These are phyloP conservation scores for Thymelicus acteon DNA, from an alignment of 2,888 invertebrate genomes.

Conservation along the genomic window DNA sequence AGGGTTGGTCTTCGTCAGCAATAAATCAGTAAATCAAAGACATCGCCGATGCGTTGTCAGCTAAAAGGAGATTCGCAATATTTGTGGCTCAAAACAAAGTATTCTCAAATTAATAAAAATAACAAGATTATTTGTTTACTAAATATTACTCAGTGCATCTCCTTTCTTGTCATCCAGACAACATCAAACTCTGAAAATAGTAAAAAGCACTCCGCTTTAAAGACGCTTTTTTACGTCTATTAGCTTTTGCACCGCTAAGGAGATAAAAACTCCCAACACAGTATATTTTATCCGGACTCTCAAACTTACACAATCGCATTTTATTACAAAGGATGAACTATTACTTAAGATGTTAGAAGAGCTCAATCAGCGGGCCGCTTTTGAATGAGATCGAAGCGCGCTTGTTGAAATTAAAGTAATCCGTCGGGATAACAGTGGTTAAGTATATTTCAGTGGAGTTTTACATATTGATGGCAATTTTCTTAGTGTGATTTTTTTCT, in stretches of 20 bases:
- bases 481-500: too few relatives aligned
- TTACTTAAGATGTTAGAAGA: slow-evolving; percentile 22
- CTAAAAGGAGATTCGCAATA: too few relatives aligned
- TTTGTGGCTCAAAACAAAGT: too few relatives aligned
- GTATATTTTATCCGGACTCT: slow-evolving; percentile 32
- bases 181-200: slow-evolving; percentile 10
- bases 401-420: slow-evolving; percentile 1
- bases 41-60: too few relatives aligned
- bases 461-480: background rate
- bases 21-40: too few relatives aligned
- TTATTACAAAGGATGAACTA: slow-evolving; percentile 34
- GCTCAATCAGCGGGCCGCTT: slow-evolving; percentile 11
- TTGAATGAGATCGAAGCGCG: slow-evolving; percentile 5
- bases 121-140: background rate
- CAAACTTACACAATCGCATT: slow-evolving; percentile 32
- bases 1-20: too few relatives aligned
- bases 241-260: slow-evolving; percentile 28
- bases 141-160: slow-evolving; percentile 1
- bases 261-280: slow-evolving; percentile 32
- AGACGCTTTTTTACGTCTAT: slow-evolving; percentile 25
- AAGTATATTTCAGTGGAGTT: background rate
- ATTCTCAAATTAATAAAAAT: too few relatives aligned
- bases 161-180: background rate
- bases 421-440: background rate
- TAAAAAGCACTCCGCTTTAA: slow-evolving; percentile 19